Evolutionary conservation across 2,888 invertebrate species (phyloP), one percentile per base, ranked within the genome.

Genomic region (Drosophila anomelani): DNA sequence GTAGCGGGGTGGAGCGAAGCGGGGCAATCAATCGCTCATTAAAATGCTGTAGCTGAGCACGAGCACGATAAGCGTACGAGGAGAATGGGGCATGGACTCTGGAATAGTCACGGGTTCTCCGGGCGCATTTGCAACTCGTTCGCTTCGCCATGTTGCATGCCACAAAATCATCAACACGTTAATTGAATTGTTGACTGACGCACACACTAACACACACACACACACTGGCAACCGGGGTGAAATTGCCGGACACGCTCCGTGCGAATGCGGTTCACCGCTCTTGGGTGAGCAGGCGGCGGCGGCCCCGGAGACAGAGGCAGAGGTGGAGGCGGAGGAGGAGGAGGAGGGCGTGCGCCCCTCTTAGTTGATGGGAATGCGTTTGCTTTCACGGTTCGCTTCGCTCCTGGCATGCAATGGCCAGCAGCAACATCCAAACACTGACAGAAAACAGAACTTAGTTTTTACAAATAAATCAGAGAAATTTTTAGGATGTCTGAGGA

Each of bases 171-270:
- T 86, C 90, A 86, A 81, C 89, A 89, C 85, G 89, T 89, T 90
- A 90, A 90, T 90, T 90, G 90, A 90, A 90, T 90, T 90, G 90
- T 90, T 90, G 89, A 90, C 89, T 90, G 89, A 84, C 88, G 80
- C 81, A 86, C 80, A 75, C 73, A 72, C 34, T 20, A 20, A 20
- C 20, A 20, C 20, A 34, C 51, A 53, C 38, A 38, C 38, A 54
- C 36, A 23, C n/a, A 39, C 53, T 34, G 34, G 15, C 3, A 15
- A 36, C 46, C 13, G 10, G 58, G 34, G 39, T 20, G 26, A 17
- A 54, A 55, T 47, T 67, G 55, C 68, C 29, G 71, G 71, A 70
- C 62, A 38, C 71, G 69, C 69, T 67, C 58, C 69, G 71, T 76
- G 76, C 75, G 71, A 76, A 76, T 75, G 75, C 36, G 75, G 75